phyloP scores from a whole-genome alignment of 1,140 invertebrate species.

The Anoplophora glabripennis region DNA sequence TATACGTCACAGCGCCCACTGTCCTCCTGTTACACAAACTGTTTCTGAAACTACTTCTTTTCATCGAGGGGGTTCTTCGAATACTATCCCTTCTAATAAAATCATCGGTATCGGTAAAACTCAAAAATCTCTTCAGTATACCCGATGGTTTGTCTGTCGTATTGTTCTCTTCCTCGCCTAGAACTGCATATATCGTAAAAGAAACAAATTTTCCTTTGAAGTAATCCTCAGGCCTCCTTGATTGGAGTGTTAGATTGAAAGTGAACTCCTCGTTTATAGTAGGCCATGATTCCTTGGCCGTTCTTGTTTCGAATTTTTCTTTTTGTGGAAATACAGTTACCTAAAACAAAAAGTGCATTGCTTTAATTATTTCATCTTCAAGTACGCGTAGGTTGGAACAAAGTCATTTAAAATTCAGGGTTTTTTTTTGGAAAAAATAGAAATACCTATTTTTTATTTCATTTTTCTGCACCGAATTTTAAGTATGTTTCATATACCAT shows the following conservation, averaged over 20 bases:
- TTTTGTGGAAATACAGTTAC: slow-evolving; percentile 71
- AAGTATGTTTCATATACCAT: too few species aligned
- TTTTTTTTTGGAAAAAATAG: too few species aligned
- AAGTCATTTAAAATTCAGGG: not conserved
- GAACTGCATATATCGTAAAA: slow-evolving; percentile 68
- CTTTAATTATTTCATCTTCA: too few species aligned
- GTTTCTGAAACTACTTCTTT: slow-evolving; percentile 11
- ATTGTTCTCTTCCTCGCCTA: slow-evolving; percentile 55
- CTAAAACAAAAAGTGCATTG: slow-evolving; percentile 56
- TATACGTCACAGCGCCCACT: slow-evolving; percentile 63
- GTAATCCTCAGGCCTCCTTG: slow-evolving; percentile 54
- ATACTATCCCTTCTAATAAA: slow-evolving; percentile 9
- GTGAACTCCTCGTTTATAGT: slow-evolving; percentile 74
- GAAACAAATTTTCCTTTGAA: slow-evolving; percentile 70
- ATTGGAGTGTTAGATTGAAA: slow-evolving; percentile 56
- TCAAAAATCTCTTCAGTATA: slow-evolving; percentile 27
- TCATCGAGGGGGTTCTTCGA: slow-evolving; percentile 13
- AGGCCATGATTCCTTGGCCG: slow-evolving; percentile 72
- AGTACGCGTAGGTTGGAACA: too few species aligned
- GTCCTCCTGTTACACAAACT: slow-evolving; percentile 9
- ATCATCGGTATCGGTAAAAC: slow-evolving; percentile 28
- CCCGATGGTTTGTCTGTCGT: slow-evolving; percentile 32
- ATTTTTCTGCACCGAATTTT: too few species aligned
- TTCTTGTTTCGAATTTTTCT: slow-evolving; percentile 68
- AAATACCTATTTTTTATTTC: too few species aligned